These are phyloP conservation scores for Cantharis lateralis DNA, from an alignment of 2,888 invertebrate species.

Conservation along the genomic window DNA sequence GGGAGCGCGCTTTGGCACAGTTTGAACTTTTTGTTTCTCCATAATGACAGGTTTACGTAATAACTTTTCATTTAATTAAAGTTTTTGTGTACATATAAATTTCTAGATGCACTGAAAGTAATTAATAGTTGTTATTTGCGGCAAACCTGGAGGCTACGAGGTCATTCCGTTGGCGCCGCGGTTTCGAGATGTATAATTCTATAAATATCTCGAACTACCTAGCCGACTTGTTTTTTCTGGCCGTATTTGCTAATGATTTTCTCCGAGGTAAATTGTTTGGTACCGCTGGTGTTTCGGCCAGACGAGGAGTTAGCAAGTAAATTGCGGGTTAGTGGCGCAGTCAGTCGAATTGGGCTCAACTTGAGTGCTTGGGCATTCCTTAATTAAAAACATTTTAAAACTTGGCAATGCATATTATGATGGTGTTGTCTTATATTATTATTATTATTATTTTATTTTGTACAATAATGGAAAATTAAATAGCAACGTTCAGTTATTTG, in stretches of 20 bases:
- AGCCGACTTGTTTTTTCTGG: slow-evolving; percentile 3
- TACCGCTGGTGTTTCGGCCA: slow-evolving; percentile 7
- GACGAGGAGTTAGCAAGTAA: slow-evolving; percentile 24
- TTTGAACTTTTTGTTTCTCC: neutral
- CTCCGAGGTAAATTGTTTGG: neutral
- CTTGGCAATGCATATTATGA: neutral
- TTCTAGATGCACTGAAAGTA: slow-evolving; percentile 33
- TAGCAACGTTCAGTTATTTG: neutral
- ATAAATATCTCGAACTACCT: slow-evolving; percentile 25
- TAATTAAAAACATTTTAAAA: slow-evolving; percentile 9
- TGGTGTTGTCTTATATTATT: too few species aligned
- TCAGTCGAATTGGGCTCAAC: slow-evolving; percentile 28
- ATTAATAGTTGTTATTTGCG: slow-evolving; percentile 39
- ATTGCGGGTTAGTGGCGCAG: slow-evolving; percentile 33
- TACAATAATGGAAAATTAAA: neutral
- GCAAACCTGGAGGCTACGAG: slow-evolving; percentile 36
- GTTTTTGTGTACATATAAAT: slow-evolving; percentile 21
- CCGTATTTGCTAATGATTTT: slow-evolving; percentile 1
- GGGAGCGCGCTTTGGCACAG: neutral
- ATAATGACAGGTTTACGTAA: neutral
- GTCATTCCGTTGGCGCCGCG: slow-evolving; percentile 38
- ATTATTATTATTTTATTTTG: neutral
- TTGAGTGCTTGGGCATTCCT: slow-evolving; percentile 14
- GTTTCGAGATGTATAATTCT: slow-evolving; percentile 37
- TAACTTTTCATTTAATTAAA: neutral